These are phyloP conservation scores for Epinephelus lanceolatus DNA, from an alignment of 2,113 vertebrate species.

Conservation along the genomic window DNA sequence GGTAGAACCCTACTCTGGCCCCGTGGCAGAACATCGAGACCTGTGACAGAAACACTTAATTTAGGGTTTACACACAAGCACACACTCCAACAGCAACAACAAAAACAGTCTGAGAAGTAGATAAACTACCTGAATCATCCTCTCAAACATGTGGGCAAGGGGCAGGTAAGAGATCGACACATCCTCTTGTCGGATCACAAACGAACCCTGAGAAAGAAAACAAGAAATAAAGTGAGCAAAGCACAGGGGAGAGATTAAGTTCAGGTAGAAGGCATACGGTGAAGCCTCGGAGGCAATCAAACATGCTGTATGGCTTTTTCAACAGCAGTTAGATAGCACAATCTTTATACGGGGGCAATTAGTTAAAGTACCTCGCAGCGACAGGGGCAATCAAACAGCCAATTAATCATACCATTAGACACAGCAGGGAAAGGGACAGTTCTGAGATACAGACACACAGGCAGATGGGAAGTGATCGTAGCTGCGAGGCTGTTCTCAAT, in stretches of 20 bases:
- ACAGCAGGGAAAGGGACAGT: slow-evolving; percentile 72
- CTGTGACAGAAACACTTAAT: slow-evolving; percentile 57
- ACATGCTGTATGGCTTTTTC: slow-evolving; percentile 56
- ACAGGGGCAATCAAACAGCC: slow-evolving; percentile 78
- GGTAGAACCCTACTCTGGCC: slow-evolving; percentile 86
- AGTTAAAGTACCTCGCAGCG: slow-evolving; percentile 74
- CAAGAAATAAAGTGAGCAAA: slow-evolving; percentile 58
- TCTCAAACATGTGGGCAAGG: slow-evolving; percentile 88
- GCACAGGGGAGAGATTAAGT: slow-evolving; percentile 68
- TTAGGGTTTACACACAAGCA: slow-evolving; percentile 4
- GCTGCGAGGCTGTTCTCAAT: slow-evolving; percentile 79
- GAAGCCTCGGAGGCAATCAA: slow-evolving; percentile 62
- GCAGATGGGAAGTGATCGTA: slow-evolving; percentile 64
- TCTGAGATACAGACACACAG: slow-evolving; percentile 59
- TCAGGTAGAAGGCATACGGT: slow-evolving; percentile 20
- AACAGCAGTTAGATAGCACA: slow-evolving; percentile 57
- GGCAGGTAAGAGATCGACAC: slow-evolving; percentile 89
- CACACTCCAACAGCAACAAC: neutral
- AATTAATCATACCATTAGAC: slow-evolving; percentile 81
- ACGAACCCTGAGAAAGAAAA: slow-evolving; percentile 79
- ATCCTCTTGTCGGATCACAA: slow-evolving; percentile 83
- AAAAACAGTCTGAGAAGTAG: neutral
- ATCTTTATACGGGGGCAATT: slow-evolving; percentile 71
- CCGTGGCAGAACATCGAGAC: slow-evolving; percentile 86
- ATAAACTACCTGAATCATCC: slow-evolving; percentile 85